phyloP scores from a whole-genome alignment of 2,888 invertebrate species.

The Pasiphila rectangulata region DNA sequence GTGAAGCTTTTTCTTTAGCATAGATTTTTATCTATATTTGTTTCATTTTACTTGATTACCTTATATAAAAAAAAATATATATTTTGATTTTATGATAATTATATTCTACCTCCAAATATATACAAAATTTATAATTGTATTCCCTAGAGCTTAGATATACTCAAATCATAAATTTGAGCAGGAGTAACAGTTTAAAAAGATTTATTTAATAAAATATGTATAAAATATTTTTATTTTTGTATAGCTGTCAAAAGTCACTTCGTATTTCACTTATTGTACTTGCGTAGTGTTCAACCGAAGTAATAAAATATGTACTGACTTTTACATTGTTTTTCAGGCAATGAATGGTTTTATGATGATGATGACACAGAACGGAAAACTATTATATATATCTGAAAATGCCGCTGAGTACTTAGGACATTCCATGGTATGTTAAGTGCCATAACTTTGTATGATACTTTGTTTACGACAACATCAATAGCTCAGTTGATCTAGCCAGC shows the following conservation, averaged over 20 bases:
- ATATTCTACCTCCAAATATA: no score
- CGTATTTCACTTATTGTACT: background rate
- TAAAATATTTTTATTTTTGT: background rate
- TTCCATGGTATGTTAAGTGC: slow-evolving; percentile 84
- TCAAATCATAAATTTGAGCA: no score
- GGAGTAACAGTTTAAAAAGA: no score
- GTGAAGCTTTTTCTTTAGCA: no score
- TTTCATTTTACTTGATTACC: no score
- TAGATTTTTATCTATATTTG: no score
- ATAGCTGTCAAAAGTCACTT: slow-evolving; percentile 41
- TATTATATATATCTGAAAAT: slow-evolving; percentile 98
- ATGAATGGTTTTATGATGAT: slow-evolving; percentile 98
- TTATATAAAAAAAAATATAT: no score
- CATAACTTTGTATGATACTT: background rate
- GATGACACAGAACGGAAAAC: slow-evolving; percentile 98
- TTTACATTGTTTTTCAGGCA: slow-evolving; percentile 86
- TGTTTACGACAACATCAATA: no score
- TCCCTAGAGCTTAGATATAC: no score
- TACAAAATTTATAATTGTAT: no score
- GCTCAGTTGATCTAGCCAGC: no score
- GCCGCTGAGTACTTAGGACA: slow-evolving; percentile 99
- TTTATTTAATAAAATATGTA: background rate
- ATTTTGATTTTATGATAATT: no score
- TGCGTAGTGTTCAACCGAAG: background rate
- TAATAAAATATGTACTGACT: slow-evolving; percentile 34